Conservation (phyloP, 2,113 vertebrate species). For the Oryzias melastigma region DNA sequence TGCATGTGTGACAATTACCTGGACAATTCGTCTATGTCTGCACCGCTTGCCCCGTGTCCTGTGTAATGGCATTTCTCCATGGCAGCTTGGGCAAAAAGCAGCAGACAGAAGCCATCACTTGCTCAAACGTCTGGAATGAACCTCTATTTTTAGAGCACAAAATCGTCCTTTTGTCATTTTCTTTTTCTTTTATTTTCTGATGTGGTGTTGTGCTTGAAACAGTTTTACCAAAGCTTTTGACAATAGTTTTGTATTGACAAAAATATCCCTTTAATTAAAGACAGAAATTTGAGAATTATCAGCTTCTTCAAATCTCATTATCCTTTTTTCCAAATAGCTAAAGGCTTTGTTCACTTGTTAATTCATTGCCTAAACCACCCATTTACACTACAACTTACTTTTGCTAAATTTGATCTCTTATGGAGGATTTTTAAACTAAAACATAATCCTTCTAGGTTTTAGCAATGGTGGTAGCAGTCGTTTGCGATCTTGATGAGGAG, state of each 20-base stretch:
- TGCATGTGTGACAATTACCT: conserved; percentile 77
- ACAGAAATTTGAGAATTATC: conserved; percentile 19
- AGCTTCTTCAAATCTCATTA: background rate
- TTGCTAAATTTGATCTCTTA: conserved; percentile 1
- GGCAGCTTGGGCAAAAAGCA: conserved; percentile 57
- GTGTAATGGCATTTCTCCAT: conserved; percentile 62
- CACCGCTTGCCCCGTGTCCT: conserved; percentile 45
- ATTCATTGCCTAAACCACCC: background rate
- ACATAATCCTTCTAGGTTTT: background rate
- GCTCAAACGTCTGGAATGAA: conserved; percentile 33
- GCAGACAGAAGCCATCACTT: conserved; percentile 59
- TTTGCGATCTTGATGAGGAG: conserved; percentile 1
- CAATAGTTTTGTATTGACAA: conserved; percentile 30
- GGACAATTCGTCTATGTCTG: conserved; percentile 67
- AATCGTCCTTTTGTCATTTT: conserved; percentile 44
- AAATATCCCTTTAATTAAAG: background rate
- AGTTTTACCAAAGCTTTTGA: conserved; percentile 5
- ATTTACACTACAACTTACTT: background rate
- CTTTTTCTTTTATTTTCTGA: conserved; percentile 45
- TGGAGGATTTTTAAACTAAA: conserved; percentile 9
- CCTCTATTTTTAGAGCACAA: conserved; percentile 62
- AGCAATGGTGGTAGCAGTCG: background rate
- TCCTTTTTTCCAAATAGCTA: background rate
- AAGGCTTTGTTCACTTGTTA: background rate
- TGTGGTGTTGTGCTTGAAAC: conserved; percentile 14